Evolutionary conservation across 2,888 invertebrate genomes (phyloP), one percentile per base, ranked within the genome.

Genomic region (Camptogramma bilineatum): DNA sequence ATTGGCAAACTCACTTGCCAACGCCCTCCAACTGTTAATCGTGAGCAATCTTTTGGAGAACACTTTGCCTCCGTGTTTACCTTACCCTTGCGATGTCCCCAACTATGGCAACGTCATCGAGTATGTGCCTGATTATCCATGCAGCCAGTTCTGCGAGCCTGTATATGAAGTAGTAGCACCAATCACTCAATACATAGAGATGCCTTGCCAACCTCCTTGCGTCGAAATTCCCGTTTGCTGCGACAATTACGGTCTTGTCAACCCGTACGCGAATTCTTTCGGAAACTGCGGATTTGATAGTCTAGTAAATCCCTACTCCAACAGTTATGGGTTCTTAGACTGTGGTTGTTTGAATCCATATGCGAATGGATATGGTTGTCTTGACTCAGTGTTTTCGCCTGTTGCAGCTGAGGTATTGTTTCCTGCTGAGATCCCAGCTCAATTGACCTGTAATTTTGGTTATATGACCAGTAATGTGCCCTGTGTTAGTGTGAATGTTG

Each of bases 1-100:
- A 0, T 69, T 90, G 2, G 81, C 86, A 1, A 88, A 83, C 53
- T 72, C 87, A 0, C 69, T 90, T 21, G 89, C 87, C 0, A 88
- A 88, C 31, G 83, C 88, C 0, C 65, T 90, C 0, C 89, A 89
- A 62, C 66, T 89, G 0, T 69, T 89, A 0, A 83, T 90, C 0
- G 83, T 86, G 0, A 87, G 85, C n/a, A 84, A 88, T 8, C 67
- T 88, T 0, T 74, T 88, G 0, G 83, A 84, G 56, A 75, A 74
- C 19, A 75, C 79, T 0, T 44, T 66, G 13, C 46, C 21, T 34
- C 47, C 39, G 0, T 51, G 16, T 19, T 13, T 39, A 1, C 2
- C 21, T 5, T 61, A 34, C 13, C 21, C 46, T 4, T 18, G n/a
- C 19, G 65, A 65, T n/a, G 5, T 24, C 7, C n/a, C 44, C 3